phyloP scores from a whole-genome alignment of 2,113 vertebrate species.

The Nothobranchius kuhntae region DNA sequence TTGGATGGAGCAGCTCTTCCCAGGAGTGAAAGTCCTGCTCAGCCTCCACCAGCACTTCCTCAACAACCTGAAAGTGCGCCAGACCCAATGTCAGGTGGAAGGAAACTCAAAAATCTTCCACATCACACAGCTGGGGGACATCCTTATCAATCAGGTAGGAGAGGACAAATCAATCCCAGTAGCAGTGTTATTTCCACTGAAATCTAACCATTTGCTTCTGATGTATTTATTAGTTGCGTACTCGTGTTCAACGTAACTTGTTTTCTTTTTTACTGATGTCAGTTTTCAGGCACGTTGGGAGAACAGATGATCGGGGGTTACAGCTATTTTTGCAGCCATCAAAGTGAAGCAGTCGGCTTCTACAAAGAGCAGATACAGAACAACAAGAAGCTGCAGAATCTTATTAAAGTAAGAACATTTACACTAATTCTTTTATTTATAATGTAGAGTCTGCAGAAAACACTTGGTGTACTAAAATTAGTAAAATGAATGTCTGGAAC shows the following conservation, averaged over 20 bases:
- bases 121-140: conserved; percentile 86
- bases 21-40: conserved; percentile 80
- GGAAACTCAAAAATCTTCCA: conserved; percentile 83
- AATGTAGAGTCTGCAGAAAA: too few relatives aligned
- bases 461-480: too few relatives aligned
- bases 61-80: conserved; percentile 79
- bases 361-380: conserved; percentile 90
- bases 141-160: conserved; percentile 87
- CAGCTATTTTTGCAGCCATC: conserved; percentile 85
- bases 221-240: too few relatives aligned
- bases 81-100: conserved; percentile 80
- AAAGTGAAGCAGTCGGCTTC: conserved; percentile 82
- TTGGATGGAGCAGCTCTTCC: conserved; percentile 82
- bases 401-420: conserved; percentile 83
- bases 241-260: too few relatives aligned
- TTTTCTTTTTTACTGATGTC: background rate
- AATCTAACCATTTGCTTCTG: too few relatives aligned
- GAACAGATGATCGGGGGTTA: conserved; percentile 85
- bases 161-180: too few relatives aligned
- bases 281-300: conserved; percentile 90
- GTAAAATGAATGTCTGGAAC: too few relatives aligned
- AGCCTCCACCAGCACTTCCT: conserved; percentile 85
- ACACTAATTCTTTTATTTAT: background rate
- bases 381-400: conserved; percentile 90
- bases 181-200: too few relatives aligned